phyloP scores from a whole-genome alignment of 2,113 vertebrate genomes.

The Sinocyclocheilus maitianheensis region DNA sequence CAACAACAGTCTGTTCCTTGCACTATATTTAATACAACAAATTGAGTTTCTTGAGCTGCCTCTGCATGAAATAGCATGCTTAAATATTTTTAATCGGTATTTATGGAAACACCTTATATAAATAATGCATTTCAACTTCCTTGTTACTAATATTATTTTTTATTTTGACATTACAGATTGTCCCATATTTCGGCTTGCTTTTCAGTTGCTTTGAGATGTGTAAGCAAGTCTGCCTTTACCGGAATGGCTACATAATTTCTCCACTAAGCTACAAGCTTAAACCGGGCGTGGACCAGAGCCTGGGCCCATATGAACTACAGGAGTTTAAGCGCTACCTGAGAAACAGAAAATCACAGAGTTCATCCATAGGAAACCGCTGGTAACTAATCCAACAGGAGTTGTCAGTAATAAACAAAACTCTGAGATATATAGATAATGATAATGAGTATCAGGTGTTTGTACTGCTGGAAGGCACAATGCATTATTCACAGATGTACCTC shows the following conservation, averaged over 20 bases:
- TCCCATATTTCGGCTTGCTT: slow-evolving; percentile 93
- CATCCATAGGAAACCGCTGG: slow-evolving; percentile 75
- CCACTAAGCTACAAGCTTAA: slow-evolving; percentile 87
- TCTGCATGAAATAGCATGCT: neutral
- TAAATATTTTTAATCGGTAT: neutral
- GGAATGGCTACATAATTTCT: slow-evolving; percentile 92
- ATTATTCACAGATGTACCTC: neutral
- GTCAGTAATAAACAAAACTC: neutral
- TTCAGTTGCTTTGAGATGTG: slow-evolving; percentile 93
- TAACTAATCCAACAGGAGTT: slow-evolving; percentile 49
- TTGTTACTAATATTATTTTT: slow-evolving; percentile 5
- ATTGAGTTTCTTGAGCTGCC: neutral
- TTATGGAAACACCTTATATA: neutral
- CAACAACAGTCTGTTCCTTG: neutral
- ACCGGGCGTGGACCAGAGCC: slow-evolving; percentile 94
- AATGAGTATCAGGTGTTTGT: neutral
- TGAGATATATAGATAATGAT: neutral
- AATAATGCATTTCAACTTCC: neutral
- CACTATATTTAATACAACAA: neutral
- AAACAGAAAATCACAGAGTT: slow-evolving; percentile 79
- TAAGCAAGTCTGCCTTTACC: slow-evolving; percentile 91
- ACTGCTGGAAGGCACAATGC: neutral
- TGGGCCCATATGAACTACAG: slow-evolving; percentile 84
- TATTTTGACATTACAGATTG: slow-evolving; percentile 77
- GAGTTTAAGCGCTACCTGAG: slow-evolving; percentile 84